These are phyloP conservation scores for Scelioninae gen. 1 DNA, from an alignment of 2,888 invertebrate genomes.

Conservation along the genomic window DNA sequence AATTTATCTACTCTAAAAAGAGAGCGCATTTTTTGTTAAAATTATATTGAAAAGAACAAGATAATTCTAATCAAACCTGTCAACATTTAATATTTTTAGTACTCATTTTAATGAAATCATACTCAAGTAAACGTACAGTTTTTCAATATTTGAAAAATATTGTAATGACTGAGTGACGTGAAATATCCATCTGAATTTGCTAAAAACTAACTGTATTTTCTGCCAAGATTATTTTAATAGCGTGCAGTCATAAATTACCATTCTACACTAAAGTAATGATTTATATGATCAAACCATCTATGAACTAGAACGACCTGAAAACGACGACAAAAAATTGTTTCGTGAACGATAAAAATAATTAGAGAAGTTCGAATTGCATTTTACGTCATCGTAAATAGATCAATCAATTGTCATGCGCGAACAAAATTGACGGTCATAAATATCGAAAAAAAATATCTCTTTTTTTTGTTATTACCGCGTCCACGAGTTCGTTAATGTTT, in stretches of 20 bases:
- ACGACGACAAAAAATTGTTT: constrained; percentile 36
- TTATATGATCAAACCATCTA: constrained; percentile 47
- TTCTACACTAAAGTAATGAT: constrained; percentile 49
- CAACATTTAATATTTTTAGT: no score
- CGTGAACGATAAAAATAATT: constrained; percentile 48
- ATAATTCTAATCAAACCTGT: no score
- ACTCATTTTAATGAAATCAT: no score
- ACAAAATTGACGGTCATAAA: constrained; percentile 19
- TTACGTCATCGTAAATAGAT: constrained; percentile 37
- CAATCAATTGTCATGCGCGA: constrained; percentile 46
- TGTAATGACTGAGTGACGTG: no score
- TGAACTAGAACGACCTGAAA: constrained; percentile 41
- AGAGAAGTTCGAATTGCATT: constrained; percentile 32
- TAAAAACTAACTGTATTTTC: no score
- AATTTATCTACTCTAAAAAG: no score
- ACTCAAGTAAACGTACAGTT: no score
- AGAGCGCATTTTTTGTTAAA: no score
- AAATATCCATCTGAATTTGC: no score
- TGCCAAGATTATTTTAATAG: no score
- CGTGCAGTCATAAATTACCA: constrained; percentile 29
- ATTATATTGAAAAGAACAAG: no score
- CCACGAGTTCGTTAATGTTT: constrained; percentile 18
- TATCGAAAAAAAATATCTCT: background rate
- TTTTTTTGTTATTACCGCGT: background rate
- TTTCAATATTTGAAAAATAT: no score